These are phyloP conservation scores for Gobius niger DNA, from an alignment of 2,113 vertebrate genomes.

Conservation along the genomic window DNA sequence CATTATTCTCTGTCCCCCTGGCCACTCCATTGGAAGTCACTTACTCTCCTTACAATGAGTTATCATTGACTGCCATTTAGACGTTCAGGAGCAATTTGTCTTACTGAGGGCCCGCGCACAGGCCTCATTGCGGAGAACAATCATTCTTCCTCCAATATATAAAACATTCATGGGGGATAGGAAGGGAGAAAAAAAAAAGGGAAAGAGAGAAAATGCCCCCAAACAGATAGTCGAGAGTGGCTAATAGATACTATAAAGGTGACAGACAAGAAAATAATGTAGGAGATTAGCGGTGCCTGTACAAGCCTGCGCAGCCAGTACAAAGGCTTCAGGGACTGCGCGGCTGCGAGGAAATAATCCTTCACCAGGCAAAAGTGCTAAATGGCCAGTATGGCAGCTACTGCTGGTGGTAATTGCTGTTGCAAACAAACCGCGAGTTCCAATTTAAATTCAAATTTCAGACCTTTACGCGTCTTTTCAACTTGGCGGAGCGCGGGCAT, in stretches of 20 bases:
- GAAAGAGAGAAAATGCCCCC: slow-evolving; percentile 75
- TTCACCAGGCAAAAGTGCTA: slow-evolving; percentile 64
- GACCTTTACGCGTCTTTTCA: slow-evolving; percentile 12
- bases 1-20: slow-evolving; percentile 90
- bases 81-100: slow-evolving; percentile 91
- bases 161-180: slow-evolving; percentile 87
- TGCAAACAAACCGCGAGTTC: slow-evolving; percentile 50
- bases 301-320: slow-evolving; percentile 58
- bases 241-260: slow-evolving; percentile 79
- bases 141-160: slow-evolving; percentile 92
- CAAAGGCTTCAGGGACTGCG: slow-evolving; percentile 62
- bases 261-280: slow-evolving; percentile 80
- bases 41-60: slow-evolving; percentile 94
- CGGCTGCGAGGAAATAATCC: slow-evolving; percentile 27
- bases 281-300: slow-evolving; percentile 69
- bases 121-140: slow-evolving; percentile 90
- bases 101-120: slow-evolving; percentile 87
- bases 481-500: neutral
- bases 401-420: slow-evolving; percentile 60
- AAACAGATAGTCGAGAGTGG: slow-evolving; percentile 77
- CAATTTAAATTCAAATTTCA: slow-evolving; percentile 37
- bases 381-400: slow-evolving; percentile 61
- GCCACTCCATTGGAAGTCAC: slow-evolving; percentile 93
- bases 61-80: slow-evolving; percentile 96
- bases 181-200: slow-evolving; percentile 71